Evolutionary conservation across 2,113 vertebrate species (phyloP).

Genomic region (Ifrita kowaldi): DNA sequence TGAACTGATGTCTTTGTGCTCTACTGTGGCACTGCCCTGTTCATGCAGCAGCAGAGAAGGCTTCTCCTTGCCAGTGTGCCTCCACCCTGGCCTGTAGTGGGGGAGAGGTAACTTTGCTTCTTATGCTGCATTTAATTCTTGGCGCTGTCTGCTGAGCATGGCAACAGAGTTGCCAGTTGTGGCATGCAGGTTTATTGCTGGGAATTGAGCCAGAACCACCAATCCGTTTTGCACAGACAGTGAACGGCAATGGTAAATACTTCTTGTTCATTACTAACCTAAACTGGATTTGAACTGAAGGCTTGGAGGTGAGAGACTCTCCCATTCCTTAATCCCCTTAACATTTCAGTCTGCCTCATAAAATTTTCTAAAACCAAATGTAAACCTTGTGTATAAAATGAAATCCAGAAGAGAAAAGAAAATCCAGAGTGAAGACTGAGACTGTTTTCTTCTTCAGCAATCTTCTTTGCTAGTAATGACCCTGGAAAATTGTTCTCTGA

Average conservation of each 20-base stretch:
- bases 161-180: conserved; percentile 6
- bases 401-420: conserved; percentile 39
- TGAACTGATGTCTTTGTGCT: background rate
- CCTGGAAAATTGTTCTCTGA: conserved; percentile 45
- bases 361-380: conserved; percentile 38
- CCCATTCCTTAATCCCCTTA: conserved; percentile 33
- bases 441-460: conserved; percentile 47
- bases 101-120: conserved; percentile 11
- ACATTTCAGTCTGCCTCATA: conserved; percentile 25
- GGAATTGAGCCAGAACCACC: conserved; percentile 42
- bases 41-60: background rate
- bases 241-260: conserved; percentile 22
- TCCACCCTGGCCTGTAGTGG: background rate
- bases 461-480: conserved; percentile 29
- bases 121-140: conserved; percentile 29
- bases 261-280: conserved; percentile 13
- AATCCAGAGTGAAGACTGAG: background rate
- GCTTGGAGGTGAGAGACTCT: conserved; percentile 24
- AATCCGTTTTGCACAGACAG: conserved; percentile 17
- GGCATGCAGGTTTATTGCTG: conserved; percentile 33
- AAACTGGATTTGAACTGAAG: background rate
- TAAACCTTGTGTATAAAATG: conserved; percentile 34
- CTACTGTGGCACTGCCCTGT: background rate
- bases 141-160: conserved; percentile 1
- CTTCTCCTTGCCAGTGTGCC: background rate